phyloP scores from a whole-genome alignment of 2,888 invertebrate genomes.

The Sipha maydis region DNA sequence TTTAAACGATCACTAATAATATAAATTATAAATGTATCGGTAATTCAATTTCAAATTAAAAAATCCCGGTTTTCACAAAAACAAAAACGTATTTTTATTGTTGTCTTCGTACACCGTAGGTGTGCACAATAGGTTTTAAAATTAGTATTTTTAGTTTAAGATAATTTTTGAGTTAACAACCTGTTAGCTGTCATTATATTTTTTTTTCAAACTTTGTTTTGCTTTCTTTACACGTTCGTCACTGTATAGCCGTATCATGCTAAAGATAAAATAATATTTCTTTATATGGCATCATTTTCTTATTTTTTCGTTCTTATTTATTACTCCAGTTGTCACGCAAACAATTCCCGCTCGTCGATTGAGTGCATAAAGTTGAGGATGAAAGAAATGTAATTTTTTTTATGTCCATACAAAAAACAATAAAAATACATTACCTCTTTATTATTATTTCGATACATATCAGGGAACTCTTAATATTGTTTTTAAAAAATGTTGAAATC shows the following conservation, averaged over 20 bases:
- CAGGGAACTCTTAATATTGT: slow-evolving; percentile 15
- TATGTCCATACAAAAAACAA: slow-evolving; percentile 2
- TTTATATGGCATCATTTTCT: not conserved
- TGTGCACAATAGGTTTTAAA: not conserved
- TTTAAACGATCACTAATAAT: not conserved
- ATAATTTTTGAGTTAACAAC: not conserved
- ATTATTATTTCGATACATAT: slow-evolving; percentile 39
- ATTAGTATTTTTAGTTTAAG: not conserved
- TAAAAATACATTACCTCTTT: slow-evolving; percentile 38
- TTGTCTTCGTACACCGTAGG: not conserved
- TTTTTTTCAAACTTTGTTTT: not conserved
- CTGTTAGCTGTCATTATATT: not conserved
- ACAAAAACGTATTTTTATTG: not conserved
- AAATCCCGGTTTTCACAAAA: not conserved
- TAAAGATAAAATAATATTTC: not conserved
- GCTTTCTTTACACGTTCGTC: not conserved
- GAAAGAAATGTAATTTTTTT: slow-evolving; percentile 42
- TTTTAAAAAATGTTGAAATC: slow-evolving; percentile 35
- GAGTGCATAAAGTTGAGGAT: slow-evolving; percentile 6
- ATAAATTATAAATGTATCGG: not conserved
- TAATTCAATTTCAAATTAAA: not conserved
- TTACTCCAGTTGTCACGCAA: not conserved
- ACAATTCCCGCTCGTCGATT: not conserved
- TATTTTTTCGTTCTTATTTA: not conserved
- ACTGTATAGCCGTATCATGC: not conserved